These are phyloP conservation scores for Lampris incognitus DNA, from an alignment of 2,113 vertebrate genomes.

Conservation along the genomic window DNA sequence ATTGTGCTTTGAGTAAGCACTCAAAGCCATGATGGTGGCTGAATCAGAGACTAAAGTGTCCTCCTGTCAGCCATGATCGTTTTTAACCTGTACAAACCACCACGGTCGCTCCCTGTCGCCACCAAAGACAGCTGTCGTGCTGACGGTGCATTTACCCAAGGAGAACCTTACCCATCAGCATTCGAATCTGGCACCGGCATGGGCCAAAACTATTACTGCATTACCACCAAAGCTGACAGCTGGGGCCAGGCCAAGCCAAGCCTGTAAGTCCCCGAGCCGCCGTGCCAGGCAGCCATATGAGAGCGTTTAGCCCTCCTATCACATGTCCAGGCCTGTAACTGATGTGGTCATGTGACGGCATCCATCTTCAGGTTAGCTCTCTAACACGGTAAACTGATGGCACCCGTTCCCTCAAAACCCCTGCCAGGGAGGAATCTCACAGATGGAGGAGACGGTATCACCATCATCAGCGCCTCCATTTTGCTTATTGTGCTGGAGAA, in stretches of 20 bases:
- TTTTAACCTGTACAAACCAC: not conserved
- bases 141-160: conserved; percentile 35
- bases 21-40: not conserved
- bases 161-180: conserved; percentile 55
- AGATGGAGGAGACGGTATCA: conserved; percentile 18
- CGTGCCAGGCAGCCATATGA: conserved; percentile 60
- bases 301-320: conserved; percentile 49
- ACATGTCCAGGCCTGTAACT: conserved; percentile 49
- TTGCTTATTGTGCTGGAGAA: conserved; percentile 24
- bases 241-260: conserved; percentile 39
- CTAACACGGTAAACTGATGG: conserved; percentile 47
- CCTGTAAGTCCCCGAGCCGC: conserved; percentile 44
- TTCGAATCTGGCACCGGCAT: conserved; percentile 43
- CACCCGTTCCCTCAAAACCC: conserved; percentile 41
- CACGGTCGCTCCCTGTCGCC: not conserved
- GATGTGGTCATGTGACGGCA: conserved; percentile 44
- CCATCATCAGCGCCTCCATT: conserved; percentile 34
- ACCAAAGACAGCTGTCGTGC: conserved; percentile 21
- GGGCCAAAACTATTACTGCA: conserved; percentile 52
- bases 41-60: conserved; percentile 6
- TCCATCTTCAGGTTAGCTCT: conserved; percentile 35
- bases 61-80: not conserved
- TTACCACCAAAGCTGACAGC: conserved; percentile 37
- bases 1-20: too few species aligned
- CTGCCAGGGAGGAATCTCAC: conserved; percentile 17